These are phyloP conservation scores for Tanytarsus gracilentus DNA, from an alignment of 2,888 invertebrate genomes.

Conservation along the genomic window DNA sequence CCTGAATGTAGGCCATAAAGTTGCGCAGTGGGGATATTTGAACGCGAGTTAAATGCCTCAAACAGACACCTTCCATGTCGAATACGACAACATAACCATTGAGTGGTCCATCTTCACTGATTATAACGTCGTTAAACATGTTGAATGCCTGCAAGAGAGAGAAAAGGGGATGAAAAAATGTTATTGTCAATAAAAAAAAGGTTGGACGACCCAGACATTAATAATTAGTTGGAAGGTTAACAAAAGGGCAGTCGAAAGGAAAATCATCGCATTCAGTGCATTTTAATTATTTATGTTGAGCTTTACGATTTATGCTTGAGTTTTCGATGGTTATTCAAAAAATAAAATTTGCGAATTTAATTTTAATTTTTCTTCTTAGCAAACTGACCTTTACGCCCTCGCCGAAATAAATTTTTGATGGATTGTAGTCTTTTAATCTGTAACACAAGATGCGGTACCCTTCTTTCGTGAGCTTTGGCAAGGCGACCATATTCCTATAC, in stretches of 20 bases:
- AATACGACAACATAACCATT: conserved; percentile 56
- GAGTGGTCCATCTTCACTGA: conserved; percentile 51
- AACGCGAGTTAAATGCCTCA: conserved; percentile 57
- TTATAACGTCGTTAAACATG: conserved; percentile 57
- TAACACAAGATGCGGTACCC: conserved; percentile 55
- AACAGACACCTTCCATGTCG: conserved; percentile 57
- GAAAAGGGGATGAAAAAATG: not conserved
- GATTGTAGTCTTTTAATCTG: conserved; percentile 51
- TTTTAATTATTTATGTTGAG: not conserved
- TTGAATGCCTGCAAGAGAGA: conserved; percentile 45
- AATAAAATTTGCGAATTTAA: no score
- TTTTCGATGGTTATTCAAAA: conserved; percentile 33
- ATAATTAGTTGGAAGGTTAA: no score
- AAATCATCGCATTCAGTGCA: no score
- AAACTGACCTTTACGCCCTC: conserved; percentile 48
- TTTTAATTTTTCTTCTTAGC: no score
- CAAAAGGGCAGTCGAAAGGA: no score
- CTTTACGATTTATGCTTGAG: not conserved
- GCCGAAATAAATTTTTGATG: conserved; percentile 54
- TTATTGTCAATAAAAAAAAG: not conserved
- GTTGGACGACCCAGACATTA: no score
- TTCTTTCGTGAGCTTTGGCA: conserved; percentile 53
- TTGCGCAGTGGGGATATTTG: conserved; percentile 53
- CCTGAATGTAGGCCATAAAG: conserved; percentile 60
- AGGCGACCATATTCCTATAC: conserved; percentile 52